A percentile compares a stretch with the other conserved stretches of the same genome.
Evolutionary conservation across 2,113 vertebrate species (phyloP).

Genomic region (Nibea coibor): DNA sequence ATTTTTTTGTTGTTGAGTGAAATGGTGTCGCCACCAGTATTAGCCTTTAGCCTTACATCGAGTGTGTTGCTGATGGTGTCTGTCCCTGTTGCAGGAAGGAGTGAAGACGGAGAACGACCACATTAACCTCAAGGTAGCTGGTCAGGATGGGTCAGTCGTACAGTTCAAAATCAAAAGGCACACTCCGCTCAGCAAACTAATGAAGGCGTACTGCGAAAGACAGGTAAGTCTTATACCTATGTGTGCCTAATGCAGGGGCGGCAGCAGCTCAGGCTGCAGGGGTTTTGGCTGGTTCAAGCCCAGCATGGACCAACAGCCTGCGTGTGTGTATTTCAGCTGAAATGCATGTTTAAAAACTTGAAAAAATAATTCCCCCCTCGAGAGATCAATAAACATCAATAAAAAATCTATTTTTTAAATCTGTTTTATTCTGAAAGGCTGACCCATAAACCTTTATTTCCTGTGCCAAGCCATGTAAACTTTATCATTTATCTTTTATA

Average conservation of each 20-base stretch:
- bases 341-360: no score
- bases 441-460: neutral
- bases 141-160: constrained; percentile 91
- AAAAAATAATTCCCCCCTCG: no score
- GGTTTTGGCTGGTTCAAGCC: no score
- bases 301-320: no score
- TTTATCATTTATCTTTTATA: no score
- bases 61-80: neutral
- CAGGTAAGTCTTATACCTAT: constrained; percentile 80
- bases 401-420: no score
- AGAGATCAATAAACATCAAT: no score
- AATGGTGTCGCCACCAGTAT: neutral
- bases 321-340: no score
- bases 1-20: neutral
- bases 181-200: constrained; percentile 90
- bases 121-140: constrained; percentile 92
- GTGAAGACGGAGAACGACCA: constrained; percentile 92
- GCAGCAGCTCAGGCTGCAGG: no score
- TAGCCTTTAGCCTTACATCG: neutral
- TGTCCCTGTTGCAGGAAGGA: constrained; percentile 82
- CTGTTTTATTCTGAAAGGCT: no score
- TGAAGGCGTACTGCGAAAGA: constrained; percentile 93
- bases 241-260: no score
- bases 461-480: neutral
- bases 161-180: constrained; percentile 94